Conservation (phyloP, 2,797 vertebrate genomes). For the Onychomys arenicola region DNA sequence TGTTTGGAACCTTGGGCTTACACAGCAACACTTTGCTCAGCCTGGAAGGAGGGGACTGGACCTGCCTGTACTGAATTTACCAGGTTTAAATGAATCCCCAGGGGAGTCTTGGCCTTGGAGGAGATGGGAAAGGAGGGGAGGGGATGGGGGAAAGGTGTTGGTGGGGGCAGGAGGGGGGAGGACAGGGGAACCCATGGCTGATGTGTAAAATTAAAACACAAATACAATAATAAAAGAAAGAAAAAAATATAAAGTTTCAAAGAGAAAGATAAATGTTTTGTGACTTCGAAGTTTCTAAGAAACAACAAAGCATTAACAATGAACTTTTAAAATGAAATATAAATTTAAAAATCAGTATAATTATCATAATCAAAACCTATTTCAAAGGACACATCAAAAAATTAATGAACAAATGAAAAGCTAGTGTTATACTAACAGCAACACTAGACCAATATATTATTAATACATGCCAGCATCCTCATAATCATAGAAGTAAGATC, state of each 20-base stretch:
- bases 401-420: slow-evolving; percentile 6
- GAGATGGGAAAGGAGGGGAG: too few species aligned
- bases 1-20: too few species aligned
- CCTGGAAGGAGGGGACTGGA: too few species aligned
- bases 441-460: slow-evolving; percentile 26
- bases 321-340: neutral
- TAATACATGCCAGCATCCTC: neutral
- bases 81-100: too few species aligned
- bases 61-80: too few species aligned
- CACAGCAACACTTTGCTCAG: too few species aligned
- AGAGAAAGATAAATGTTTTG: neutral
- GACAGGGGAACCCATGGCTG: too few species aligned
- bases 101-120: too few species aligned
- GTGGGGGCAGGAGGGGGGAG: too few species aligned
- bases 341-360: neutral
- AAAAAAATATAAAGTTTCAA: neutral
- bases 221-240: too few species aligned
- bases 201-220: too few species aligned
- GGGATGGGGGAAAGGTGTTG: too few species aligned
- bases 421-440: neutral
- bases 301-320: neutral
- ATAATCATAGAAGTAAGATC: neutral
- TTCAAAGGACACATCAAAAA: neutral
- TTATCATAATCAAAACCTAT: slow-evolving; percentile 34
- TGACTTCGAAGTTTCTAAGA: neutral